A percentile compares a stretch with the other conserved stretches of the same genome.
Conservation (phyloP, 35 echinoderm and acorn worm genomes). For the Stichopus chloronotus region DNA sequence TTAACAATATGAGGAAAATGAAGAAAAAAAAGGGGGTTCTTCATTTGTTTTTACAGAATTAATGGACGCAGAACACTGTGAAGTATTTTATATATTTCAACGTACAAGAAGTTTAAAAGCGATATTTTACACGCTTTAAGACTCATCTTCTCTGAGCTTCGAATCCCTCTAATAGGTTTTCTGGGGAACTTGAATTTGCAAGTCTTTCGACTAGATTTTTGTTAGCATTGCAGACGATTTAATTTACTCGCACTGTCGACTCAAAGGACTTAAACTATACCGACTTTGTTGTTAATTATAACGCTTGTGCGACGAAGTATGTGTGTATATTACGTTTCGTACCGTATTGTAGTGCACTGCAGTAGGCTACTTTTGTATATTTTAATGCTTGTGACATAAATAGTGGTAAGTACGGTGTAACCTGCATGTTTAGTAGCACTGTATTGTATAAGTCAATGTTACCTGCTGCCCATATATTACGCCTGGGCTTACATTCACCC, state of each 20-base stretch:
- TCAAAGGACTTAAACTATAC: background rate
- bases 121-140: conserved; percentile 14
- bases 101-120: conserved; percentile 36
- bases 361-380: too few relatives aligned
- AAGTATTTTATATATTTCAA: conserved; percentile 3
- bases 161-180: conserved; percentile 55
- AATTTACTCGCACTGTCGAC: background rate
- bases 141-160: conserved; percentile 24
- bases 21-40: conserved; percentile 21
- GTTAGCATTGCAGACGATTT: conserved; percentile 4
- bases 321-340: too few relatives aligned
- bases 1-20: background rate
- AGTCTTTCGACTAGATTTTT: conserved; percentile 26
- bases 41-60: conserved; percentile 56
- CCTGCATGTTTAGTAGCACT: too few relatives aligned
- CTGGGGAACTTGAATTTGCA: conserved; percentile 29
- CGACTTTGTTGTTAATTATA: too few relatives aligned
- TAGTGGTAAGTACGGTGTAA: too few relatives aligned
- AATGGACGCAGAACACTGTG: conserved; percentile 47
- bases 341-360: too few relatives aligned
- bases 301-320: too few relatives aligned
- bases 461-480: too few relatives aligned
- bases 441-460: too few relatives aligned
- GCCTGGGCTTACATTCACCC: too few relatives aligned
- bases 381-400: too few relatives aligned